These are phyloP conservation scores for Tricholaema leucomelas DNA, from an alignment of 2,113 vertebrate species.

Conservation along the genomic window DNA sequence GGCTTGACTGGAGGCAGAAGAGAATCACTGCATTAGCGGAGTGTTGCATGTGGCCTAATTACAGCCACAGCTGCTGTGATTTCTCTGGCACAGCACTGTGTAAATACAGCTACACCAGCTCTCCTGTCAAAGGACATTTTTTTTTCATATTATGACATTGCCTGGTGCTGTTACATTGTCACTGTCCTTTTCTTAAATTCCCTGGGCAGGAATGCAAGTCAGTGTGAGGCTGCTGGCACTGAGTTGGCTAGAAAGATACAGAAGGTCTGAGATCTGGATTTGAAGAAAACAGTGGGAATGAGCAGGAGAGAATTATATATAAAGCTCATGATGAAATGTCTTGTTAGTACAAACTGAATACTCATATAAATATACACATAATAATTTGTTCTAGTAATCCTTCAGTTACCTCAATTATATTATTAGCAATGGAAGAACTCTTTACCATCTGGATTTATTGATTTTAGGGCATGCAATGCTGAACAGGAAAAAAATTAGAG, in stretches of 20 bases:
- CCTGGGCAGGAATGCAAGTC: background rate
- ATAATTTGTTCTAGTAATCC: background rate
- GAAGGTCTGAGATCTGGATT: background rate
- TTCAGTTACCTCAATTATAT: background rate
- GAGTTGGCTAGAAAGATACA: background rate
- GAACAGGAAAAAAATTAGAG: constrained; percentile 9
- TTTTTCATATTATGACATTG: background rate
- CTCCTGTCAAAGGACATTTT: background rate
- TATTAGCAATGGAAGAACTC: background rate
- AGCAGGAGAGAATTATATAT: background rate
- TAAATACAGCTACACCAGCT: background rate
- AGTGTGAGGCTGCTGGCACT: background rate
- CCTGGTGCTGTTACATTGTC: background rate
- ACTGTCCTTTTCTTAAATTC: background rate
- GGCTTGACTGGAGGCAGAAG: background rate
- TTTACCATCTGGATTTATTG: constrained; percentile 7
- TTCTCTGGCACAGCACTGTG: background rate
- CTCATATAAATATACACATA: background rate
- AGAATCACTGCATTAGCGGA: background rate
- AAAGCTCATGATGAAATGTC: background rate
- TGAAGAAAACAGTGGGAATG: background rate
- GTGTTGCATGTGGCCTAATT: background rate
- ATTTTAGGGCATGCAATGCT: background rate
- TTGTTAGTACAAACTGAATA: background rate
- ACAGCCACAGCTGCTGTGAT: background rate